A percentile compares a stretch with the other conserved stretches of the same genome.
These are phyloP conservation scores for Echeneis naucrates DNA, from an alignment of 2,797 vertebrate genomes.

Conservation along the genomic window DNA sequence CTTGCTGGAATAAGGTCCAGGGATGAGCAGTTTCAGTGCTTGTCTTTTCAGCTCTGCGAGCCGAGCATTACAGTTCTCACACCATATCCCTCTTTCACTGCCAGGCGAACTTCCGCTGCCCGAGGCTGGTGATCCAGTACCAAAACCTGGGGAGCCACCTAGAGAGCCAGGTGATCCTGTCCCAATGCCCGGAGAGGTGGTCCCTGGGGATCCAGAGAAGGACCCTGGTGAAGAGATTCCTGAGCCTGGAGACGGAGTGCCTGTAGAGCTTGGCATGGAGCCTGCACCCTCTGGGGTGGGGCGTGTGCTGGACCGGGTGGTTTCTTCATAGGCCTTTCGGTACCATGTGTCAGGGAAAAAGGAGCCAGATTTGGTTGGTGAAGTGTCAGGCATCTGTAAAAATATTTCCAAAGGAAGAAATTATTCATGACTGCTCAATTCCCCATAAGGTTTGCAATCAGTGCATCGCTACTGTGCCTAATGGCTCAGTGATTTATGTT, in stretches of 20 bases:
- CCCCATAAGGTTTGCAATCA: neutral
- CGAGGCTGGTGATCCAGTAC: slow-evolving; percentile 94
- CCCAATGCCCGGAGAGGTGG: slow-evolving; percentile 93
- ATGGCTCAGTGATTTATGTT: neutral
- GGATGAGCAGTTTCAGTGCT: slow-evolving; percentile 93
- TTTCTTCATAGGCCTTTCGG: slow-evolving; percentile 93
- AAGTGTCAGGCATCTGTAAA: slow-evolving; percentile 90
- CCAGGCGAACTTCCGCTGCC: slow-evolving; percentile 96
- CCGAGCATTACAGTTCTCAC: slow-evolving; percentile 94
- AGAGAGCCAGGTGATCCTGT: slow-evolving; percentile 94
- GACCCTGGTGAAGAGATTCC: slow-evolving; percentile 96
- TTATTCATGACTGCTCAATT: slow-evolving; percentile 1
- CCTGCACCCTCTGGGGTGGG: slow-evolving; percentile 95
- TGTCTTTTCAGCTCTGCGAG: slow-evolving; percentile 96
- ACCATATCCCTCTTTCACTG: slow-evolving; percentile 95
- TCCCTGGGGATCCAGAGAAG: slow-evolving; percentile 92
- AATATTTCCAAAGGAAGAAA: neutral
- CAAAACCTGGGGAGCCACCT: slow-evolving; percentile 95
- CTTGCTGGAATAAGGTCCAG: slow-evolving; percentile 93
- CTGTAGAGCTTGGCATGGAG: slow-evolving; percentile 94
- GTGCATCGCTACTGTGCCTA: neutral
- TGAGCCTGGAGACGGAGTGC: slow-evolving; percentile 94
- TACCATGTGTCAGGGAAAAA: slow-evolving; percentile 97
- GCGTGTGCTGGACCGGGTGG: slow-evolving; percentile 84
- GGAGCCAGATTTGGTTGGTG: slow-evolving; percentile 92